Evolutionary conservation across 2,113 vertebrate genomes (phyloP).

Genomic region (Antennarius striatus): DNA sequence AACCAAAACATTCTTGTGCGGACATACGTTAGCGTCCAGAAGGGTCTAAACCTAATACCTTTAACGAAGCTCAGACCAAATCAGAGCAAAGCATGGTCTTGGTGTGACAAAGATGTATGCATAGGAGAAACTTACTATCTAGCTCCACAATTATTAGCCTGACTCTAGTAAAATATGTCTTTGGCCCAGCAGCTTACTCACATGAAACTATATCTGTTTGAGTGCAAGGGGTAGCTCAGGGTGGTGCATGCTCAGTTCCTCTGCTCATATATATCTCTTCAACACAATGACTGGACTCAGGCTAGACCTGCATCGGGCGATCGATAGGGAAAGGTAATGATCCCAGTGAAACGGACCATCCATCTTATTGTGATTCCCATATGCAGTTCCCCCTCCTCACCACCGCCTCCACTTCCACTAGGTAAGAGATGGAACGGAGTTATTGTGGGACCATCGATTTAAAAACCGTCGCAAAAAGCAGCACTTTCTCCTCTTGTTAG

Average conservation of each 20-base stretch:
- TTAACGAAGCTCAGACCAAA: neutral
- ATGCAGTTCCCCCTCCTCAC: neutral
- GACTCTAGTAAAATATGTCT: no score
- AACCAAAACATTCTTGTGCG: conserved; percentile 21
- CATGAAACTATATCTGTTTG: conserved; percentile 5
- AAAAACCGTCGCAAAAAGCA: conserved; percentile 42
- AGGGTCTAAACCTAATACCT: neutral
- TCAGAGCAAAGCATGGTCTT: neutral
- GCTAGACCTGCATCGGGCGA: conserved; percentile 48
- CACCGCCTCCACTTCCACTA: neutral
- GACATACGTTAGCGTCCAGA: conserved; percentile 4
- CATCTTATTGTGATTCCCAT: conserved; percentile 61
- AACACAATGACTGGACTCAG: conserved; percentile 42
- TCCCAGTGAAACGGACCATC: conserved; percentile 64
- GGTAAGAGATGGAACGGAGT: conserved; percentile 54
- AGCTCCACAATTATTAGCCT: no score
- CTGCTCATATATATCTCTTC: conserved; percentile 19
- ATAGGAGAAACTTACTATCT: no score
- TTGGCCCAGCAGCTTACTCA: no score
- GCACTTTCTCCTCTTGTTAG: conserved; percentile 15
- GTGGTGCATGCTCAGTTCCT: conserved; percentile 28
- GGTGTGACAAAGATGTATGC: neutral
- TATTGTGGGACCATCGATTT: conserved; percentile 63
- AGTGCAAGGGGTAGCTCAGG: conserved; percentile 4
- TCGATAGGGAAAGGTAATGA: conserved; percentile 70